Base-by-base conservation (phyloP, 2,888 invertebrate genomes). In the Microplitis manilae region DNA sequence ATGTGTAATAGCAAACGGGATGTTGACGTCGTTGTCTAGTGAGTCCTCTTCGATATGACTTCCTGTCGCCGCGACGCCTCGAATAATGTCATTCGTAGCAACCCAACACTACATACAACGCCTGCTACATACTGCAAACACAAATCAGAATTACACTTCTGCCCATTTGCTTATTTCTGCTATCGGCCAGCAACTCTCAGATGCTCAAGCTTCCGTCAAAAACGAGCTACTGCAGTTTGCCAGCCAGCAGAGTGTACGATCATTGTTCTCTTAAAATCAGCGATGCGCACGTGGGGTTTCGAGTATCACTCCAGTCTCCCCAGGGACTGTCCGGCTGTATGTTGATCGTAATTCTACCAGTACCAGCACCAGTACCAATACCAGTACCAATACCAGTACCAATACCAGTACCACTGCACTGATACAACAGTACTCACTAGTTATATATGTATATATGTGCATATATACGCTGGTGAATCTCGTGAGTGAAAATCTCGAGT, bases 1-100 rank as follows among this genome's bases (percentile, higher is more conserved):
- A 62, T 72, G 13, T 30, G 40, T 15, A 72, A 72, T 62, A 72
- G 60, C 15, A 1, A 50, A 62, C 72, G 65, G 65, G 30, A 65
- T 65, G 65, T 65, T 13, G 38, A 65, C 60, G 30, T 38, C 40
- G 39, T 62, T 72, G 17, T 72, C 72, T 61, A 62, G 61, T 39
- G 68, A 70, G 30, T 41, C 17, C 61, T 15, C 17, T 59, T 61
- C 73, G 80, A 79, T 78, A 77, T 78, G 79, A 81, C 79, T 77
- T 79, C 80, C 81, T 79, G 80, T 81, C 79, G 81, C 81, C 81
- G 75, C 40, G 50, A 72, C 17, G 40, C 40, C 15, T 62, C 71
- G 17, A 30, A 9, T 65, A 65, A 65, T 15, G 62, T 65, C 65
- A 50, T 2, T 50, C 13, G 30, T 30, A 30, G 30, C 30, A 30